Base-by-base conservation (phyloP, 2,797 vertebrate genomes). In the Poecile montanus region DNA sequence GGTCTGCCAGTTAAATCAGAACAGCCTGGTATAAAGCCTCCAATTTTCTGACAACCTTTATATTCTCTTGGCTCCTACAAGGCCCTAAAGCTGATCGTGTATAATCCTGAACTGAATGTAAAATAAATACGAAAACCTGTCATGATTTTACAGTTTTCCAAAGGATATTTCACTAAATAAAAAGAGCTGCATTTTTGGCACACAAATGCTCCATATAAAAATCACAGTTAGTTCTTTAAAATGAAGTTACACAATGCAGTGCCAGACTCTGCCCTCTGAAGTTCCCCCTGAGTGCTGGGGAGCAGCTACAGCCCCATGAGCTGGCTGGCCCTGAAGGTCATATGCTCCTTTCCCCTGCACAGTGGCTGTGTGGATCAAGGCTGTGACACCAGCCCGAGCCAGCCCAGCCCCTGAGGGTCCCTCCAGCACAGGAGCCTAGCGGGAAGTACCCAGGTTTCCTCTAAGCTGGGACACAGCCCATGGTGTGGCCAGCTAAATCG, bases 31-130 rank as follows among this genome's bases (percentile, higher is more conserved):
- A 88, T 94, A 93, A 96, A 95, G 92, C 89, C 95, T 97, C 95
- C 96, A 95, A 92, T 95, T 95, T 97, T 95, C 93, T 97, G 95
- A 96, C 94, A 97, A 95, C 94, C 90, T 97, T 96, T 97, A 96
- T 95, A 96, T 94, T 96, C 95, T 95, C 90, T 91, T 96, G 95
- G 96, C 91, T 96, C 88, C 93, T 93, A 83, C 80, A 91, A 87
- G 93, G 92, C 89, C 96, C 91, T 96, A 94, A 93, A 97, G 89
- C 94, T 96, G 91, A 97, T 96, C 30, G 10, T 73, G 66, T 90
- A 88, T 94, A 95, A 95, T 97, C 95, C 96, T 96, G 93, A 94
- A 86, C 85, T 91, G 92, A 95, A 95, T 93, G 72, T 81, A 95
- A 95, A 97, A 95, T 95, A 96, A 97, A 96, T 93, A 97, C 18